A percentile compares a stretch with the other conserved stretches of the same genome.
These are phyloP conservation scores for Nothobranchius kuhntae DNA, from an alignment of 2,113 vertebrate species.

Conservation along the genomic window DNA sequence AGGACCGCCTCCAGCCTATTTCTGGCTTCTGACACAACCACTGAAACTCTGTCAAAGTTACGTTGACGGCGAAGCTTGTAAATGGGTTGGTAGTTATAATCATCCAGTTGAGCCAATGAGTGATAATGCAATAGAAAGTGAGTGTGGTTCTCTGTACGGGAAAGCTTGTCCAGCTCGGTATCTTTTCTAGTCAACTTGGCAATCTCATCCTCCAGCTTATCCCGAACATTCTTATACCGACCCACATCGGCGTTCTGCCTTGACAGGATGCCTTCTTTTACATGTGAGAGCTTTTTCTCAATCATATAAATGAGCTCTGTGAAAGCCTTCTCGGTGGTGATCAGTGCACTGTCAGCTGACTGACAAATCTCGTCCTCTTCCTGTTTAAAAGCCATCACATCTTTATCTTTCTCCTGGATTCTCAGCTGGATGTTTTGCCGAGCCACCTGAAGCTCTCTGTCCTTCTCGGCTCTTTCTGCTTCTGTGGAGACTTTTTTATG, in stretches of 20 bases:
- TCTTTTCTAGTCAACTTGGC: background rate
- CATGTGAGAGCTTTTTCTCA: slow-evolving; percentile 4
- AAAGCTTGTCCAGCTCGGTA: background rate
- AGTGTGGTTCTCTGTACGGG: background rate
- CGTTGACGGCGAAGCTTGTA: background rate
- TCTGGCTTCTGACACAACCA: background rate
- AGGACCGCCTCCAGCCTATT: background rate
- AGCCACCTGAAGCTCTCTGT: slow-evolving; percentile 5
- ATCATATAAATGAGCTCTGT: background rate
- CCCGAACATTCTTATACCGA: background rate
- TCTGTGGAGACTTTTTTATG: slow-evolving; percentile 10
- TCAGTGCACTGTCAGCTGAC: slow-evolving; percentile 6
- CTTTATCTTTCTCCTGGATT: background rate
- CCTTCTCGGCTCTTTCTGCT: background rate
- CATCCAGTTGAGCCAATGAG: background rate
- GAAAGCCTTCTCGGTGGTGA: slow-evolving; percentile 3
- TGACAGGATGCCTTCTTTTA: background rate
- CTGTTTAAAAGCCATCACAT: background rate
- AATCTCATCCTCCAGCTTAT: background rate
- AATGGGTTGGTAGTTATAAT: background rate
- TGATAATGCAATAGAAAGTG: background rate
- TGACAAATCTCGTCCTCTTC: background rate
- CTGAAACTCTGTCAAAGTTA: background rate
- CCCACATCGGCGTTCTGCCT: background rate
- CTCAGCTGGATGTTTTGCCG: slow-evolving; percentile 12